phyloP scores from a whole-genome alignment of 2,113 vertebrate genomes.

The Eleginops maclovinus region DNA sequence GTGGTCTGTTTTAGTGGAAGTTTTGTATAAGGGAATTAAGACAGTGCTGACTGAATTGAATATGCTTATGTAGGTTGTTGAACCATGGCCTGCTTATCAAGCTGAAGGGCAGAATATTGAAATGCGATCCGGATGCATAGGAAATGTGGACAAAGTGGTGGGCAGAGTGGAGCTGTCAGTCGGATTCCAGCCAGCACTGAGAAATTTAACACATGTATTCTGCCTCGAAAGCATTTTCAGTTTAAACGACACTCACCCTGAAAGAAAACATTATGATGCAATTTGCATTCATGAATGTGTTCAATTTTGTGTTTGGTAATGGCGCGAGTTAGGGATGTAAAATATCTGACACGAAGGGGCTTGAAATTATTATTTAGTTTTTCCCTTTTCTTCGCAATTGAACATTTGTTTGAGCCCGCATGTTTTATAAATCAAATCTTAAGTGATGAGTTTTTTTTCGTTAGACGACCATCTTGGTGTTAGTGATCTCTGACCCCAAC shows the following conservation, averaged over 20 bases:
- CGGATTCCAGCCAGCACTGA: background rate
- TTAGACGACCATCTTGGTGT: no score
- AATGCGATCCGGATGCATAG: background rate
- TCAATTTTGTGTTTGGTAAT: background rate
- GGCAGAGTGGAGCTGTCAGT: background rate
- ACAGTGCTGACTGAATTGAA: background rate
- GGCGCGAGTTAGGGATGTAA: no score
- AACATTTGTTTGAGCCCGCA: background rate
- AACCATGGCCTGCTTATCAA: background rate
- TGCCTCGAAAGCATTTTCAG: background rate
- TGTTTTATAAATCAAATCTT: background rate
- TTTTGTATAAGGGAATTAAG: background rate
- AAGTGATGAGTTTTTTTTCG: no score
- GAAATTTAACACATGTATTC: background rate
- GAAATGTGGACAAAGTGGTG: background rate
- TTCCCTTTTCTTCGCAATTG: background rate
- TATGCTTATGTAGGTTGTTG: background rate
- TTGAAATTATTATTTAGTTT: no score
- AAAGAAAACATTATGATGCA: background rate
- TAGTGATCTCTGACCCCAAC: no score
- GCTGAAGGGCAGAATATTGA: background rate
- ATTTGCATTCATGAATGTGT: background rate
- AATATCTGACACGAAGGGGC: no score
- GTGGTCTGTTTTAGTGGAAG: background rate
- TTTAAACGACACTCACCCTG: background rate